Conservation (phyloP, 2,888 invertebrate species). For the Noctuana brunneofusca region DNA sequence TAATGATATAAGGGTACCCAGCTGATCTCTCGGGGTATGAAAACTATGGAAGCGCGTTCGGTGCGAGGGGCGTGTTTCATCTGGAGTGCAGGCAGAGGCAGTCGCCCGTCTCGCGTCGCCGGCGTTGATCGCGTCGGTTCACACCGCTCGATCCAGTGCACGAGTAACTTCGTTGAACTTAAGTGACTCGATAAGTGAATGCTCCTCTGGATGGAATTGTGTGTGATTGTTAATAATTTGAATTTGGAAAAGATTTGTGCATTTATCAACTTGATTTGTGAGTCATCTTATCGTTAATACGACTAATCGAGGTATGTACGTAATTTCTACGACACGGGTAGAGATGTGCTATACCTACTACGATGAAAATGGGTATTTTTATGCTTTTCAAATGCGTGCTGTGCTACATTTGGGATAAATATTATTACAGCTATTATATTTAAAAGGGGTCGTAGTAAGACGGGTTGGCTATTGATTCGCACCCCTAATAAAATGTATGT, state of each 20-base stretch:
- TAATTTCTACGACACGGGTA: constrained; percentile 23
- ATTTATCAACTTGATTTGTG: constrained; percentile 5
- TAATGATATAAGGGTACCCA: constrained; percentile 43
- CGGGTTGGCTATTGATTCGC: constrained; percentile 69
- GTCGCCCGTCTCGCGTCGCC: constrained; percentile 64
- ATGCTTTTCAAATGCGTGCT: constrained; percentile 22
- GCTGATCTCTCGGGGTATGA: constrained; percentile 54
- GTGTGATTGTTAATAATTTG: constrained; percentile 32
- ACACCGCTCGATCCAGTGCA: constrained; percentile 43
- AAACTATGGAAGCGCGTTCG: constrained; percentile 43
- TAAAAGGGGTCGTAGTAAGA: constrained; percentile 56
- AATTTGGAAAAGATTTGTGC: constrained; percentile 28
- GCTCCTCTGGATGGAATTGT: constrained; percentile 35
- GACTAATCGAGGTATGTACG: constrained; percentile 31
- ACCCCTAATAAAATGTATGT: constrained; percentile 76
- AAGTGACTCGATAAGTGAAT: constrained; percentile 42
- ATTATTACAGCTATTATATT: constrained; percentile 53
- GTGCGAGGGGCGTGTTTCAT: constrained; percentile 44
- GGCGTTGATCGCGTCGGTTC: constrained; percentile 54
- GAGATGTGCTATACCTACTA: constrained; percentile 3
- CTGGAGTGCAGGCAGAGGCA: constrained; percentile 47
- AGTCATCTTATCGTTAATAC: neutral
- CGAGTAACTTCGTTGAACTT: constrained; percentile 37
- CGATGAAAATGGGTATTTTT: constrained; percentile 25
- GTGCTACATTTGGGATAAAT: constrained; percentile 33